Percentiles rank a stretch among this genome's conserved stretches.
Conservation (phyloP, 2,113 vertebrate genomes). For the Lepisosteus osseus region DNA sequence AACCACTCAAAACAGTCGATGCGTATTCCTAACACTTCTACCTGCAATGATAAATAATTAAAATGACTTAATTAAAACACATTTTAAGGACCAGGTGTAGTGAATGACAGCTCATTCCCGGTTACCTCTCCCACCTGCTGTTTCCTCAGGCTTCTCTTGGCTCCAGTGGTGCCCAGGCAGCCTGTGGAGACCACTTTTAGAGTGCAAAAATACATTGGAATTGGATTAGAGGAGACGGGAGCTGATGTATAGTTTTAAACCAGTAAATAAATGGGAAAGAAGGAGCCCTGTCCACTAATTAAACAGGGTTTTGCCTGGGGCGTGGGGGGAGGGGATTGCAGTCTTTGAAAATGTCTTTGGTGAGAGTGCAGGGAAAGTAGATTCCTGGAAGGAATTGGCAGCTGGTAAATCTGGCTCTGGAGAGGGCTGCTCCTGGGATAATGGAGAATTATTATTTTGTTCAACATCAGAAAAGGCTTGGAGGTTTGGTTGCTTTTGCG, state of each 20-base stretch:
- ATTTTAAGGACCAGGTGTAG: not conserved
- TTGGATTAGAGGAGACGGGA: not conserved
- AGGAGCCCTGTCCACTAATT: not conserved
- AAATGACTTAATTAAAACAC: constrained; percentile 13
- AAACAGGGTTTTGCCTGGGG: constrained; percentile 6
- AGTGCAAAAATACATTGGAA: not conserved
- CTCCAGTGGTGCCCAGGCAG: constrained; percentile 12
- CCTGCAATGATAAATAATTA: constrained; percentile 9
- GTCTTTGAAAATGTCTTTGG: constrained; percentile 14
- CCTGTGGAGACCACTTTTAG: not conserved
- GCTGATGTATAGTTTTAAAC: constrained; percentile 3
- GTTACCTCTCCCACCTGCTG: constrained; percentile 4
- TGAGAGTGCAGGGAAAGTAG: constrained; percentile 15
- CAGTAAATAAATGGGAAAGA: not conserved
- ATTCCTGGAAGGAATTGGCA: constrained; percentile 33
- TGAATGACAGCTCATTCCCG: constrained; percentile 14
- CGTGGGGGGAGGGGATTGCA: not conserved
- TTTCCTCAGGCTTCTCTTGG: not conserved
- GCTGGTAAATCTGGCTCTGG: constrained; percentile 25
- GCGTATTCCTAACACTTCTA: not conserved
- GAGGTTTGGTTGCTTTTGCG: not conserved
- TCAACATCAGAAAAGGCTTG: constrained; percentile 25
- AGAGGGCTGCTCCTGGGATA: constrained; percentile 16
- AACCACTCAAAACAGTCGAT: not conserved
- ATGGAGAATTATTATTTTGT: constrained; percentile 23